Evolutionary conservation across 2,797 vertebrate genomes (phyloP).

Genomic region (Lutjanus campechanus): DNA sequence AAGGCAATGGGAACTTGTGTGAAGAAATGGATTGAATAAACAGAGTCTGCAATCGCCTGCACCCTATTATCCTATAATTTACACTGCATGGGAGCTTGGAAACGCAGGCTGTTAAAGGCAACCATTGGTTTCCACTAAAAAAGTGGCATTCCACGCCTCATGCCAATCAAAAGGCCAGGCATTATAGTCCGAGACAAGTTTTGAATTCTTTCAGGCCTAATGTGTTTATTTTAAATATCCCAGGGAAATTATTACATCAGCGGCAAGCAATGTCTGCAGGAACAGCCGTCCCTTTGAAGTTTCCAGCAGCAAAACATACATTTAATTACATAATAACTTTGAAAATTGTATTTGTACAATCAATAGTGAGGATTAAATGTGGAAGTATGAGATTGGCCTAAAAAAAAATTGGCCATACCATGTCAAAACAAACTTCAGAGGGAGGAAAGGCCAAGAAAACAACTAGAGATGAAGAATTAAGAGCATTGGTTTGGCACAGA

Average conservation of each 20-base stretch:
- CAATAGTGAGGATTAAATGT: conserved; percentile 89
- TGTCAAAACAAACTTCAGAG: conserved; percentile 88
- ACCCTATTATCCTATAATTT: conserved; percentile 98
- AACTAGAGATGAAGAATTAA: conserved; percentile 77
- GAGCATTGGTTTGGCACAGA: conserved; percentile 59
- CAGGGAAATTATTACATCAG: conserved; percentile 95
- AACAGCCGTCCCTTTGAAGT: conserved; percentile 88
- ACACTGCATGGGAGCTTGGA: conserved; percentile 95
- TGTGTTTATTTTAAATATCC: conserved; percentile 98
- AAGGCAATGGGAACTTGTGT: conserved; percentile 95
- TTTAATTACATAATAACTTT: conserved; percentile 95
- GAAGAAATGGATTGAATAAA: conserved; percentile 99
- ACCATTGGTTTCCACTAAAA: conserved; percentile 86
- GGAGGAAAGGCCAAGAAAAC: conserved; percentile 70
- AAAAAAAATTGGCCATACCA: conserved; percentile 83
- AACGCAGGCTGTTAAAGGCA: conserved; percentile 86
- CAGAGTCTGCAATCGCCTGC: conserved; percentile 95
- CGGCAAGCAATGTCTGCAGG: conserved; percentile 88
- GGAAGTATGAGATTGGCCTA: conserved; percentile 90
- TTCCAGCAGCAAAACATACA: conserved; percentile 88
- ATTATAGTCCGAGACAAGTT: conserved; percentile 91
- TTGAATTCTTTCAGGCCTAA: conserved; percentile 92
- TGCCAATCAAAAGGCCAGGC: conserved; percentile 90
- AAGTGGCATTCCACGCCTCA: conserved; percentile 83
- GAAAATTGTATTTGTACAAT: conserved; percentile 93